A percentile compares a stretch with the other conserved stretches of the same genome.
Evolutionary conservation across 2,113 vertebrate genomes (phyloP).

Genomic region (Cranoglanis bouderius): DNA sequence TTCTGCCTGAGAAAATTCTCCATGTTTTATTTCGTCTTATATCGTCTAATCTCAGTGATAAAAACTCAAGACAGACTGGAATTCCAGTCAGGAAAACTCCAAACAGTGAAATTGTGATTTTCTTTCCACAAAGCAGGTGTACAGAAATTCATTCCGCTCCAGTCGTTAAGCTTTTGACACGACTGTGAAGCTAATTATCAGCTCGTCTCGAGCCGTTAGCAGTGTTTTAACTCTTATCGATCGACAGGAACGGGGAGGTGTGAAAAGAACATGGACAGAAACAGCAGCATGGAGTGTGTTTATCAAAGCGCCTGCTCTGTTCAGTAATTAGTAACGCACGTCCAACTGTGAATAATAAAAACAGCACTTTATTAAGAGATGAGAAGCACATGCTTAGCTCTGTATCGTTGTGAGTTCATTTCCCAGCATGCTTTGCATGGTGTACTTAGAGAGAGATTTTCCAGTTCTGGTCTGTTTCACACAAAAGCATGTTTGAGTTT

Average conservation of each 20-base stretch:
- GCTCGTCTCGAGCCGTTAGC: slow-evolving; percentile 34
- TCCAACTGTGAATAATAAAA: background rate
- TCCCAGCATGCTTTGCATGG: slow-evolving; percentile 7
- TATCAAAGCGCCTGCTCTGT: background rate
- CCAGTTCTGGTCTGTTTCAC: background rate
- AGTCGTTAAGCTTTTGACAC: slow-evolving; percentile 43
- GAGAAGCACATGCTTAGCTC: background rate
- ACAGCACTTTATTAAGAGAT: background rate
- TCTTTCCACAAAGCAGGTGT: background rate
- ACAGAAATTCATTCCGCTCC: slow-evolving; percentile 19
- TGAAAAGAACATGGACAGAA: background rate
- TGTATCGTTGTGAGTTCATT: background rate
- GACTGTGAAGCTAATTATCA: slow-evolving; percentile 36
- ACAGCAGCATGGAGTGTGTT: background rate
- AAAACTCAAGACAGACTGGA: slow-evolving; percentile 27
- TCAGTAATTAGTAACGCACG: background rate
- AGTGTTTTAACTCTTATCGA: slow-evolving; percentile 20
- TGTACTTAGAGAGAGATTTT: background rate
- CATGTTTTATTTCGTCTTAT: background rate
- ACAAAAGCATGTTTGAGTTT: background rate
- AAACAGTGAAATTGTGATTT: slow-evolving; percentile 4
- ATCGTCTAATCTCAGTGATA: background rate
- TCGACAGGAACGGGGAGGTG: background rate
- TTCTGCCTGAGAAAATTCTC: background rate
- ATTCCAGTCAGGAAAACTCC: background rate